Conservation (phyloP, 2,888 invertebrate genomes). For the Ceraclea dissimilis region DNA sequence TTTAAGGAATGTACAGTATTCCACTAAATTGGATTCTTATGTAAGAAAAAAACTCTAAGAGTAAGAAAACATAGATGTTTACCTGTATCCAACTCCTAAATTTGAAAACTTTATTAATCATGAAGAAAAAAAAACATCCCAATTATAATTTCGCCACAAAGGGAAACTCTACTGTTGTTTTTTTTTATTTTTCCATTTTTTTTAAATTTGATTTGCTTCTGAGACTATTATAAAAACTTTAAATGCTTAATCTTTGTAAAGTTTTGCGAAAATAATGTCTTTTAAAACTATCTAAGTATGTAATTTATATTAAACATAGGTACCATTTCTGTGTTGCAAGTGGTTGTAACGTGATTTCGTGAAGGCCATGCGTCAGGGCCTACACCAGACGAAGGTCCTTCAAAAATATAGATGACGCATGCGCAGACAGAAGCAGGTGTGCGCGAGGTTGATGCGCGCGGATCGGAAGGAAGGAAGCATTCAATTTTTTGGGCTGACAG, state of each 20-base stretch:
- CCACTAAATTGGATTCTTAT: not conserved
- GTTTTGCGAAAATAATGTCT: not conserved
- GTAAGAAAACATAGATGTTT: not conserved
- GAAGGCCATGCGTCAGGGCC: too few relatives aligned
- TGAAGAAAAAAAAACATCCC: not conserved
- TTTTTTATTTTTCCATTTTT: not conserved
- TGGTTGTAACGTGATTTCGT: too few relatives aligned
- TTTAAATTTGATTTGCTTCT: not conserved
- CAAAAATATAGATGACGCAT: too few relatives aligned
- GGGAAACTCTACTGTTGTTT: not conserved
- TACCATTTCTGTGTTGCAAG: too few relatives aligned
- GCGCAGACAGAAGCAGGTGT: too few relatives aligned
- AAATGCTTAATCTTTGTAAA: not conserved
- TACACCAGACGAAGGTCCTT: too few relatives aligned
- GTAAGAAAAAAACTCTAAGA: not conserved
- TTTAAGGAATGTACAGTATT: too few relatives aligned
- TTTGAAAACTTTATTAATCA: conserved; percentile 1
- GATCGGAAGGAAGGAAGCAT: too few relatives aligned
- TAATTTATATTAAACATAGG: not conserved
- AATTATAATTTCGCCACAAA: not conserved
- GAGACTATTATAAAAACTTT: not conserved
- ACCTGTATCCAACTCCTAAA: not conserved
- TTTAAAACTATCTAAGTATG: not conserved
- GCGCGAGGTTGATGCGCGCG: too few relatives aligned
- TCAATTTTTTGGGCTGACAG: too few relatives aligned